These are phyloP conservation scores for Nemotelus pantherinus DNA, from an alignment of 2,888 invertebrate genomes.

Conservation along the genomic window DNA sequence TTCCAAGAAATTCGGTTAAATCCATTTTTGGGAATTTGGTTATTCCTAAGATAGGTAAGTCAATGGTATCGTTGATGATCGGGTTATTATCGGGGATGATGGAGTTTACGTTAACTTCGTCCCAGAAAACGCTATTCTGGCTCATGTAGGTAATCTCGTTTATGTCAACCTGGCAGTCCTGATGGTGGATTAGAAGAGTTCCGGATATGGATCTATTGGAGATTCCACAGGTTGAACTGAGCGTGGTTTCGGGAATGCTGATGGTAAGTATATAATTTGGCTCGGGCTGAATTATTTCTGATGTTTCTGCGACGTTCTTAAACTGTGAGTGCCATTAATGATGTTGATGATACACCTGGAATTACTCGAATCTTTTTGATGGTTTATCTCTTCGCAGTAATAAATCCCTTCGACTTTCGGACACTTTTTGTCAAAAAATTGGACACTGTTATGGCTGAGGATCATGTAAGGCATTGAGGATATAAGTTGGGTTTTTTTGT, in stretches of 20 bases:
- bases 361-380: constrained; percentile 29
- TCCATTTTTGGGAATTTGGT: neutral
- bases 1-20: neutral
- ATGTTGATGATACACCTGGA: constrained; percentile 38
- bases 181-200: constrained; percentile 9
- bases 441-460: neutral
- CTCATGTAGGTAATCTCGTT: constrained; percentile 17
- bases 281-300: constrained; percentile 42
- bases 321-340: constrained; percentile 32
- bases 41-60: neutral
- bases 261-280: constrained; percentile 41
- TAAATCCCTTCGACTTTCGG: constrained; percentile 42
- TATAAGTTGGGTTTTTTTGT: neutral
- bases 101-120: constrained; percentile 1
- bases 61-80: neutral
- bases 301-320: constrained; percentile 14
- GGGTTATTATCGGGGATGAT: neutral
- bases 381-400: constrained; percentile 32
- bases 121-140: neutral
- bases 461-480: neutral
- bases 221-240: constrained; percentile 41
- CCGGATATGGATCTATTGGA: neutral
- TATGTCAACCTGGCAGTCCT: constrained; percentile 16
- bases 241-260: constrained; percentile 36
- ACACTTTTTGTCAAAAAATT: constrained; percentile 8